A percentile compares a stretch with the other conserved stretches of the same genome.
These are phyloP conservation scores for Auanema sp. DNA, from an alignment of 2,888 invertebrate genomes.

Conservation along the genomic window DNA sequence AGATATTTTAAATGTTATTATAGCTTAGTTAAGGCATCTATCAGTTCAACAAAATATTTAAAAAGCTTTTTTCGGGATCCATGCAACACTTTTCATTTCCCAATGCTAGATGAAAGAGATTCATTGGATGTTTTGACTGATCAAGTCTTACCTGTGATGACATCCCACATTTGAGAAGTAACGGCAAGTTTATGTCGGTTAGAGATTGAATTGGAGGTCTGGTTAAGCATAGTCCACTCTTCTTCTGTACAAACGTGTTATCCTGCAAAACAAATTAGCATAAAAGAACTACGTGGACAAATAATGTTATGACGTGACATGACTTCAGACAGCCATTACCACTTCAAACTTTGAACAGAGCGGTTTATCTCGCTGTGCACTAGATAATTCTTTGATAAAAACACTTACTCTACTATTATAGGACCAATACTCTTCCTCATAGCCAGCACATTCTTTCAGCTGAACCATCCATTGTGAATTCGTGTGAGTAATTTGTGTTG, in stretches of 20 bases:
- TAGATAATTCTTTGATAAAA: background rate
- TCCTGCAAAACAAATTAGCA: background rate
- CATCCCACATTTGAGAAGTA: conserved; percentile 15
- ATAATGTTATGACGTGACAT: background rate
- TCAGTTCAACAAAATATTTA: no score
- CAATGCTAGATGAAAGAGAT: background rate
- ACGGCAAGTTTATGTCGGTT: conserved; percentile 31
- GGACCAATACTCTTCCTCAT: conserved; percentile 57
- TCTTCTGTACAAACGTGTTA: conserved; percentile 36
- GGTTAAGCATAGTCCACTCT: conserved; percentile 53
- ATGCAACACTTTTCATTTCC: background rate
- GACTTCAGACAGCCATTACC: background rate
- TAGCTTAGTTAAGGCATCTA: no score
- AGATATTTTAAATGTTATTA: no score
- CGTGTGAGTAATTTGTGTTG: conserved; percentile 35
- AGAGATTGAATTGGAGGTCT: conserved; percentile 21
- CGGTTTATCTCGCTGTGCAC: background rate
- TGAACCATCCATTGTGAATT: conserved; percentile 55
- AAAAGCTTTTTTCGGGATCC: background rate
- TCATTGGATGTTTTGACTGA: conserved; percentile 12
- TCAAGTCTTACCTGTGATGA: conserved; percentile 19
- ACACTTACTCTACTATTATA: conserved; percentile 2
- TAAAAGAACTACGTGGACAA: background rate
- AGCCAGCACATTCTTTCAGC: conserved; percentile 62
- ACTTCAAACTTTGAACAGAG: no score